Percentiles rank a stretch among this genome's conserved stretches.
These are phyloP conservation scores for Poeciliopsis presidionis DNA, from an alignment of 2,797 vertebrate genomes.

Conservation along the genomic window DNA sequence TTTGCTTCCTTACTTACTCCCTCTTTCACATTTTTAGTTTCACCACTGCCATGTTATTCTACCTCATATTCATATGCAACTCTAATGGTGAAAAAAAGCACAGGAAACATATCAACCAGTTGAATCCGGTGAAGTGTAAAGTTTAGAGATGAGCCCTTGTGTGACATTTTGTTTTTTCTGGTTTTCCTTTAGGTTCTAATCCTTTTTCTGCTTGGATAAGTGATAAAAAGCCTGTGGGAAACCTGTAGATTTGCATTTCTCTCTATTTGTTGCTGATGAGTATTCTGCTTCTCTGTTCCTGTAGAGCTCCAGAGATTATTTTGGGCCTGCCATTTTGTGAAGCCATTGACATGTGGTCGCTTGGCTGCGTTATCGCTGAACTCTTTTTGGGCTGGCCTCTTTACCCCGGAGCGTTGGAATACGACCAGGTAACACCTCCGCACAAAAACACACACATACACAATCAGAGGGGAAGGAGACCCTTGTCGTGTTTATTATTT, in stretches of 20 bases:
- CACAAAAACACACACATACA: neutral
- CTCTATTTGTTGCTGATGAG: slow-evolving; percentile 27
- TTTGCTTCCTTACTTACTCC: neutral
- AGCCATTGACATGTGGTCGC: slow-evolving; percentile 96
- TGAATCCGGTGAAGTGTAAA: neutral
- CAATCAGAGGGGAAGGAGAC: neutral
- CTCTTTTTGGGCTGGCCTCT: slow-evolving; percentile 98
- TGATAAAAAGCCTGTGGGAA: neutral
- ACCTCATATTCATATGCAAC: neutral
- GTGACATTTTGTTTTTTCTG: neutral
- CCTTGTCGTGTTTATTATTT: slow-evolving; percentile 35
- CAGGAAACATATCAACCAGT: neutral
- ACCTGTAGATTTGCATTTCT: slow-evolving; percentile 83
- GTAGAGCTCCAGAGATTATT: slow-evolving; percentile 94
- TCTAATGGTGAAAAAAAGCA: neutral
- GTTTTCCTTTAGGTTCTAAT: neutral
- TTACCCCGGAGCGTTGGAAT: slow-evolving; percentile 98
- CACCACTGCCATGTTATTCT: neutral
- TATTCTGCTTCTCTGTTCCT: slow-evolving; percentile 30
- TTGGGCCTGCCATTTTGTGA: slow-evolving; percentile 95
- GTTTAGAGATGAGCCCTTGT: neutral
- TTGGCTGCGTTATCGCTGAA: slow-evolving; percentile 98
- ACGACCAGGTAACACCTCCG: slow-evolving; percentile 91
- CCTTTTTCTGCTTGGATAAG: neutral
- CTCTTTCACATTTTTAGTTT: neutral